A percentile compares a stretch with the other conserved stretches of the same genome.
Conservation (phyloP, 1,140 invertebrate species). For the Drosophila malerkotliana region DNA sequence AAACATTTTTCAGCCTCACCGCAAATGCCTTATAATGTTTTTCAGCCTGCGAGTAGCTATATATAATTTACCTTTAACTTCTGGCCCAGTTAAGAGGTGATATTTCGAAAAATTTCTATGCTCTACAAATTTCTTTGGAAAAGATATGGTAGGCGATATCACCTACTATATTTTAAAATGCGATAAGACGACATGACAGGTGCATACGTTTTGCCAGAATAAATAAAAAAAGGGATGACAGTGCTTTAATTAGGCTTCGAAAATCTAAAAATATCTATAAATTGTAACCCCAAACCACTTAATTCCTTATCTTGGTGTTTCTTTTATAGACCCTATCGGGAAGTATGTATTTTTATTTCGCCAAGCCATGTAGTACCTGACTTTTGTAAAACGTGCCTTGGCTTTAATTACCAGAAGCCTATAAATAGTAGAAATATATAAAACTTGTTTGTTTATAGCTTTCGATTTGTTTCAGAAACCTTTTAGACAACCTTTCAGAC, state of each 20-base stretch:
- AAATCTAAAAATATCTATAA: neutral
- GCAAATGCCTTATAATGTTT: constrained; percentile 7
- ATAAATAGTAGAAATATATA: neutral
- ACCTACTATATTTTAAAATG: neutral
- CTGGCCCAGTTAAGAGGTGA: neutral
- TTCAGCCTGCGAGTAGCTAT: neutral
- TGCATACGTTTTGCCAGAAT: neutral
- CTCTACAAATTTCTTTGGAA: neutral
- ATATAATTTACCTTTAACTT: constrained; percentile 17
- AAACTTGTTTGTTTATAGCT: neutral
- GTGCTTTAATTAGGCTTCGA: neutral
- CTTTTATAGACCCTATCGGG: neutral
- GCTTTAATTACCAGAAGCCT: neutral
- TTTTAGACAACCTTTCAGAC: no score
- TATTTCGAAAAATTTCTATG: neutral
- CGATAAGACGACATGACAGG: neutral
- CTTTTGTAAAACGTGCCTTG: neutral
- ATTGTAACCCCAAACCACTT: neutral
- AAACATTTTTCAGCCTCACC: constrained; percentile 2
- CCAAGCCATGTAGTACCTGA: neutral
- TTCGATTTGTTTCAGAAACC: no score
- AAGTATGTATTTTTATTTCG: neutral
- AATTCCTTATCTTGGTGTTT: no score
- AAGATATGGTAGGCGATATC: constrained; percentile 3
- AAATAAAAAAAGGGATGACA: neutral